Base-by-base conservation (phyloP, 2,888 invertebrate genomes). In the Bellardia bayeri region DNA sequence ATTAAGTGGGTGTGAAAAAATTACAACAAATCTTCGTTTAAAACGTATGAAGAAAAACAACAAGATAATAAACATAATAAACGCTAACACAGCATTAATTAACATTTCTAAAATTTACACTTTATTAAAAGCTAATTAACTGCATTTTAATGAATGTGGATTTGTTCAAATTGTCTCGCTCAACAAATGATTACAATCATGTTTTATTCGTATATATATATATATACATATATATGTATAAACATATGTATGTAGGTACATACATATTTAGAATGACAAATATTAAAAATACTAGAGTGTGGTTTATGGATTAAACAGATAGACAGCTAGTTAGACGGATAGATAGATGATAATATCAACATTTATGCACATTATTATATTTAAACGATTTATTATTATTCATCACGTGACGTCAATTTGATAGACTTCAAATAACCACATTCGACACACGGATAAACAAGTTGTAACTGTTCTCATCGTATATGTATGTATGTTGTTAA, bases 351-450 rank as follows among this genome's bases (percentile, higher is more conserved):
- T 83, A 4, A 72, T n/a, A 68, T 76, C 33, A 56, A 45, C 71
- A 58, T 49, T 30, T 79, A 58, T 84, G 49, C 30, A 84, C 40
- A 84, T 79, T 79, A 84, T 79, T 79, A 76, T 74, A 74, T 33
- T 85, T 63, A 80, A 68, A 69, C 42, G 6, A 45, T 69, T 51
- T 80, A 74, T 80, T 75, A 74, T 68, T 74, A 68, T 85, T 85
- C 79, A 79, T 85, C 80, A 85, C 80, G 80, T 80, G 80, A 79
- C 68, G 61, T 68, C 75, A 68, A 74, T 85, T 85, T 80, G 11
- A 74, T 63, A 68, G 79, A 74, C 72, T 58, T 33, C 51, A 79
- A 74, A 85, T 63, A 75, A 56, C 11, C 0, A 16, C 56, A 68
- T 4, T 63, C 8, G 13, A 45, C 45, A 71, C 42, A 23, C 3